Base-by-base conservation (phyloP, 2,888 invertebrate genomes). In the Sphinx pinastri region DNA sequence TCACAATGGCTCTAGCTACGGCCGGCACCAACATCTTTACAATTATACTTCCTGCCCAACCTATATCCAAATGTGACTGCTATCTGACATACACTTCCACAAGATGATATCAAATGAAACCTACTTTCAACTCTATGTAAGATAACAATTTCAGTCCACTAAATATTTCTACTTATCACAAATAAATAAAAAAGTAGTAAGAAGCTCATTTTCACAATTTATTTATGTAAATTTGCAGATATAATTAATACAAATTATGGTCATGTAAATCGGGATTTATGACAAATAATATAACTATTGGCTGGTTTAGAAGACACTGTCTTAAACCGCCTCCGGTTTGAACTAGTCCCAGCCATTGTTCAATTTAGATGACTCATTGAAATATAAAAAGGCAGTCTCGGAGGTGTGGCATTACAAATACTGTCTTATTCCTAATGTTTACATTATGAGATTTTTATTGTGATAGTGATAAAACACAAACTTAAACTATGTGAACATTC, bases 171-270 rank as follows among this genome's bases (percentile, higher is more conserved):
- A 45, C 45, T 54, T 54, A 45, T 63, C 8, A 69, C 13, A 54
- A 69, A 69, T 52, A 78, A 78, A 77, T 72, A 80, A 84, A 85
- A 84, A 86, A 83, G 81, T 83, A 83, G 76, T 80, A 80, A 93
- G 92, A 80, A 93, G 92, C 92, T 92, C 91, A 85, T 94, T 94
- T 93, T 88, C 88, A 93, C 88, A 83, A 91, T 94, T 94, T 94
- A 94, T 94, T 94, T 88, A 93, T 94, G 94, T 94, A 94, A 94
- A 94, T 94, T 94, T 94, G 94, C 93, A 92, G 91, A 90, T 93
- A 94, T 93, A 93, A 90, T 94, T 91, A 94, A 88, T 94, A 94
- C 93, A 94, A 94, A 94, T 90, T 81, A 92, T 93, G 92, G 90
- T 94, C 92, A 90, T 92, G 92, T 94, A 93, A 91, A 93, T 91